Base-by-base conservation (phyloP, 2,797 vertebrate genomes). In the Argentina silus region DNA sequence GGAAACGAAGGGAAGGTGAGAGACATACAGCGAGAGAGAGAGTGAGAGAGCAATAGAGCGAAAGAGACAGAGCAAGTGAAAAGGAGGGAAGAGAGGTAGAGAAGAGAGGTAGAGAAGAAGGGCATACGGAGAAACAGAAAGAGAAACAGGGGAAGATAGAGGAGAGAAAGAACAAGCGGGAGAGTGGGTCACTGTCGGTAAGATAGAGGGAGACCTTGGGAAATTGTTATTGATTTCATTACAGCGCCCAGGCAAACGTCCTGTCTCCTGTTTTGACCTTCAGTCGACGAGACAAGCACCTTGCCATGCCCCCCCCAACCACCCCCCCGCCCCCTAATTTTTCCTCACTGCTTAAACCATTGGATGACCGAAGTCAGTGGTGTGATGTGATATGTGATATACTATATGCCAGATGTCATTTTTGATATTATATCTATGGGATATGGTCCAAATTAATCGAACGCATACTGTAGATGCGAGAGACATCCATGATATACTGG, bases 221-320 rank as follows among this genome's bases (percentile, higher is more conserved):
- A 44, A 61, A 65, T 56, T 36, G 0, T 36, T 70, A 86, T 79
- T 80, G 82, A 84, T 81, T 78, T 80, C 68, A 72, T 70, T 73
- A 2, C 59, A 63, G 72, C 27, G 44, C 44, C 21, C 43, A 27
- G 59, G 72, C 66, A 67, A 76, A 45, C 71, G 51, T 66, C 15
- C 11, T 43, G 70, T 75, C 77, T 82, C 53, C 51, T 79, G 69
- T 62, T 77, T 51, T 76, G 73, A 78, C 73, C 70, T 73, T 76
- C 61, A 73, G 17, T 36, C 27, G 12, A 27, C 23, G 17, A 0
- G 69, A 72, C 74, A 70, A 66, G 17, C 56, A 69, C 57, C 17
- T 57, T 44, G n/a, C n/a, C n/a, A n/a, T n/a, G n/a, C n/a, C n/a
- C n/a, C n/a, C n/a, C n/a, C n/a, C n/a, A n/a, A 4, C 12, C n/a